Conservation (phyloP, 2,113 vertebrate genomes). For the Pseudolaguvia tuberculata region DNA sequence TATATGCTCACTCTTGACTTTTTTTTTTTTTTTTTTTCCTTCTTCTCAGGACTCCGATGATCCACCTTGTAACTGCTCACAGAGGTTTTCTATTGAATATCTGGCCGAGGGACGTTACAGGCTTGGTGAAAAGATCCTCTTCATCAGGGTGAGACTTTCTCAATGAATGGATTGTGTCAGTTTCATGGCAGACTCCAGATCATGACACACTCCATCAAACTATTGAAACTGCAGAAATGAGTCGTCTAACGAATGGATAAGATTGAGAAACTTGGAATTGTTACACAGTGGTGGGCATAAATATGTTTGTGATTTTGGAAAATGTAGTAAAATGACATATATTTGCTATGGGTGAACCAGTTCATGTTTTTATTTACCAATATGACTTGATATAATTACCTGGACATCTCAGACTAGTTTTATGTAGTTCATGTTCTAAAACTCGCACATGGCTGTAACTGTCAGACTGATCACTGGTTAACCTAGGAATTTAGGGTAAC, state of each 20-base stretch:
- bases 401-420: too few species aligned
- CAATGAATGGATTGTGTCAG: neutral
- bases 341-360: too few species aligned
- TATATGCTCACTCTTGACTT: neutral
- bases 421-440: neutral
- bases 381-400: too few species aligned
- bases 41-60: constrained; percentile 85
- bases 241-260: too few species aligned
- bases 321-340: too few species aligned
- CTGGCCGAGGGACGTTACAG: constrained; percentile 94
- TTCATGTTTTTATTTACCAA: too few species aligned
- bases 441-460: neutral
- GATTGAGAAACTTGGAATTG: too few species aligned
- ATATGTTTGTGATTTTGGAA: too few species aligned
- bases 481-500: neutral
- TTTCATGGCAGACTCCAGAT: neutral
- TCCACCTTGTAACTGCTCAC: constrained; percentile 89
- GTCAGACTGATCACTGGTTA: neutral
- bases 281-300: neutral
- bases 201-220: too few species aligned
- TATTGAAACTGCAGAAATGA: neutral
- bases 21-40: too few species aligned
- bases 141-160: constrained; percentile 82
- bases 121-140: constrained; percentile 94
- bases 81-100: constrained; percentile 94